Percentiles rank a stretch among this genome's conserved stretches.
Evolutionary conservation across 2,888 invertebrate genomes (phyloP).

Genomic region (Melanostoma scalare): DNA sequence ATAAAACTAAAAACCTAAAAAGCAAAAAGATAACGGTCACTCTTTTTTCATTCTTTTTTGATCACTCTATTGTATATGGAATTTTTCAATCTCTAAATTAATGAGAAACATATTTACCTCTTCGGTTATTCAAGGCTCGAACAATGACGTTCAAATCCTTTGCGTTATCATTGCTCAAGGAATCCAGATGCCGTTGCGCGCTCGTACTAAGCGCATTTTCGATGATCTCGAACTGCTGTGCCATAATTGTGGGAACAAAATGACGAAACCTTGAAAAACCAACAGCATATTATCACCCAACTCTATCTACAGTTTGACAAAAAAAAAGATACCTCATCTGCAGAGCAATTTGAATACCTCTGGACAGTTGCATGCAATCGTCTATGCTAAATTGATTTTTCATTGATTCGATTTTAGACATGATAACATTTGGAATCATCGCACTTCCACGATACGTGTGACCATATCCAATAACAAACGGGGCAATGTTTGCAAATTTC

Average conservation of each 20-base stretch:
- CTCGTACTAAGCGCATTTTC: slow-evolving; percentile 79
- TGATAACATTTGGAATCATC: slow-evolving; percentile 79
- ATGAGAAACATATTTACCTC: slow-evolving; percentile 75
- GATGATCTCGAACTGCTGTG: slow-evolving; percentile 77
- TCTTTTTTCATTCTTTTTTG: no score
- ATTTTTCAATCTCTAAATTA: no score
- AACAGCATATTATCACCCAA: slow-evolving; percentile 4
- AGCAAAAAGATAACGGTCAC: no score
- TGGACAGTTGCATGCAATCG: slow-evolving; percentile 82
- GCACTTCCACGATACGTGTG: slow-evolving; percentile 77
- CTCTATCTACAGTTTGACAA: slow-evolving; percentile 8
- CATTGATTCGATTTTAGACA: slow-evolving; percentile 81
- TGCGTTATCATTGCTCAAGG: slow-evolving; percentile 74
- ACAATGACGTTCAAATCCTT: slow-evolving; percentile 79
- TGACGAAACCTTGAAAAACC: slow-evolving; percentile 76
- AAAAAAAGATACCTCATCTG: slow-evolving; percentile 76
- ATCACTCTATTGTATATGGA: no score
- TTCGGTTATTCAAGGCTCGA: slow-evolving; percentile 78
- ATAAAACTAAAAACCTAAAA: no score
- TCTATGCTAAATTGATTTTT: slow-evolving; percentile 80
- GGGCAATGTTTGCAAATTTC: slow-evolving; percentile 80
- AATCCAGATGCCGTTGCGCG: slow-evolving; percentile 78
- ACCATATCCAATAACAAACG: slow-evolving; percentile 83
- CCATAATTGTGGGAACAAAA: slow-evolving; percentile 75
- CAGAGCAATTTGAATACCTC: slow-evolving; percentile 81